A percentile compares a stretch with the other conserved stretches of the same genome.
Evolutionary conservation across 2,113 vertebrate species (phyloP).

Genomic region (Spermophilus dauricus): DNA sequence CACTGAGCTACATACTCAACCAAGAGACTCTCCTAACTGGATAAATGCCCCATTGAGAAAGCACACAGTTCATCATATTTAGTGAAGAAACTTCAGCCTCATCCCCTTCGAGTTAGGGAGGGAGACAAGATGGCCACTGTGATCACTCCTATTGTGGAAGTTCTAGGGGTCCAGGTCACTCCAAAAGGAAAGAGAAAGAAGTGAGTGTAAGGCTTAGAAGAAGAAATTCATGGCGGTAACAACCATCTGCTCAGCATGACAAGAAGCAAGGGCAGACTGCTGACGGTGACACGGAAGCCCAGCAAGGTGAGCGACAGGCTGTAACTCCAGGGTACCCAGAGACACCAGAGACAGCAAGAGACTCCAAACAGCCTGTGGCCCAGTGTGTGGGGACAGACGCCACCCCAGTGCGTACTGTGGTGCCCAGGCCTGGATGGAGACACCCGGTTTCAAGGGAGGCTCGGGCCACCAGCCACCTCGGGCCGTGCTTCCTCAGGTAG

Average conservation of each 20-base stretch:
- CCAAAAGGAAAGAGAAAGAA: neutral
- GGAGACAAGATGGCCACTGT: neutral
- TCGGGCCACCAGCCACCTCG: too few relatives aligned
- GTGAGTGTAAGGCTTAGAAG: neutral
- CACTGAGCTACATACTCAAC: neutral
- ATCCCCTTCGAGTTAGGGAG: neutral
- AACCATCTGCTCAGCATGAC: rapidly evolving
- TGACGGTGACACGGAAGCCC: rapidly evolving
- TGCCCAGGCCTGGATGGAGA: neutral
- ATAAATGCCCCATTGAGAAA: neutral
- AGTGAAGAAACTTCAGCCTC: neutral
- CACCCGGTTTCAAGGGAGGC: neutral
- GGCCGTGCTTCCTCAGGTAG: neutral
- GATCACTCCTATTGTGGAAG: neutral
- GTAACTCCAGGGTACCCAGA: rapidly evolving
- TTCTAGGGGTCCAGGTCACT: neutral
- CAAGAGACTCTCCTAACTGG: neutral
- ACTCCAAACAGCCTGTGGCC: neutral
- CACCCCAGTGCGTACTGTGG: rapidly evolving
- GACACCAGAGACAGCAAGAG: rapidly evolving
- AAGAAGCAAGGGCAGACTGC: neutral
- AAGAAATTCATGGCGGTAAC: neutral
- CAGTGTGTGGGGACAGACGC: neutral
- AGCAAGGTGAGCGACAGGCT: neutral
- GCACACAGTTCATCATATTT: neutral